Evolutionary conservation across 2,113 vertebrate species (phyloP).

Genomic region (Anoura caudifer): DNA sequence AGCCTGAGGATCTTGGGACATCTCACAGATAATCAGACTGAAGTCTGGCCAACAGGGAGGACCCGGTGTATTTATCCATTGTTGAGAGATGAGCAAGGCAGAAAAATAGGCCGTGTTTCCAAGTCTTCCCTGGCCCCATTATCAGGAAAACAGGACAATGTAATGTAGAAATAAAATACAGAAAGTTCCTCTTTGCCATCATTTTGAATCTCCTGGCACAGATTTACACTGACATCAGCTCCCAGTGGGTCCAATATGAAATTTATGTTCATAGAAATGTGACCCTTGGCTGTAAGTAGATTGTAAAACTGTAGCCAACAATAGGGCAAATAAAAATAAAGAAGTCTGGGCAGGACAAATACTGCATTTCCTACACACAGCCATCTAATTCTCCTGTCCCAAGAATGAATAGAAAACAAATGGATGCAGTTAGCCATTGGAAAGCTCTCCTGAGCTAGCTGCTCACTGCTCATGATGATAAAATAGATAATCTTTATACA

Average conservation of each 20-base stretch:
- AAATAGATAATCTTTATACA: not conserved
- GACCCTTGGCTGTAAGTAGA: constrained; percentile 77
- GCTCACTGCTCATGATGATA: not conserved
- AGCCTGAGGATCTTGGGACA: constrained; percentile 73
- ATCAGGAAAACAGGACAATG: constrained; percentile 83
- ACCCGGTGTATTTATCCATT: constrained; percentile 91
- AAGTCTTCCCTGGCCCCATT: constrained; percentile 88
- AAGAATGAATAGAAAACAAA: constrained; percentile 63
- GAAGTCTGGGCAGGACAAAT: constrained; percentile 71
- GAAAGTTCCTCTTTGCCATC: constrained; percentile 91
- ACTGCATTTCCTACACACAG: constrained; percentile 70
- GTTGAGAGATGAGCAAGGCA: constrained; percentile 87
- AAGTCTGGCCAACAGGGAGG: constrained; percentile 85
- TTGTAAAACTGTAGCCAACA: constrained; percentile 76
- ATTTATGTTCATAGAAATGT: constrained; percentile 85
- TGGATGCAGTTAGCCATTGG: constrained; percentile 27
- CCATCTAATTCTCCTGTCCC: constrained; percentile 58
- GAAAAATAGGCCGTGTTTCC: constrained; percentile 84
- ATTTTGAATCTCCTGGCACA: constrained; percentile 80
- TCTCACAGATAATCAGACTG: constrained; percentile 87
- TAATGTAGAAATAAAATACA: constrained; percentile 89
- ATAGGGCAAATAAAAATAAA: constrained; percentile 81
- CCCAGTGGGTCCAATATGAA: constrained; percentile 73
- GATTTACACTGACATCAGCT: constrained; percentile 83
- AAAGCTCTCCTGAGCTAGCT: constrained; percentile 58